These are phyloP conservation scores for Heteromurus nitidus DNA, from an alignment of 2,888 invertebrate species.

Conservation along the genomic window DNA sequence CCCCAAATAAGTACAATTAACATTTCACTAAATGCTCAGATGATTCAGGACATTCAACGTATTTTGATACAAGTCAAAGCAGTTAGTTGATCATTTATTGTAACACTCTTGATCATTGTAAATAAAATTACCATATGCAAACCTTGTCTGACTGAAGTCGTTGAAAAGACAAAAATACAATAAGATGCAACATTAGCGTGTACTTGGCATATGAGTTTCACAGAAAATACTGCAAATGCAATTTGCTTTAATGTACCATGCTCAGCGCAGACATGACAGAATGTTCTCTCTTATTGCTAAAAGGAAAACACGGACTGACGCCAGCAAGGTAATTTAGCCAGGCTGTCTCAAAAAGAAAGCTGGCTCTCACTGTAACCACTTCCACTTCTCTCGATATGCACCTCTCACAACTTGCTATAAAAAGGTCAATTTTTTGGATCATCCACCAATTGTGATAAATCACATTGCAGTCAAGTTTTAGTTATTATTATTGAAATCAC, in stretches of 20 bases:
- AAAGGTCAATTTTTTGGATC: conserved; percentile 45
- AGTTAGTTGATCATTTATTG: too few relatives aligned
- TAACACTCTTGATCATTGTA: conserved; percentile 12
- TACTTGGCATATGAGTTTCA: conserved; percentile 6
- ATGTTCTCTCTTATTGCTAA: conserved; percentile 58
- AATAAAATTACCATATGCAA: conserved; percentile 17
- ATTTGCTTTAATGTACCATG: conserved; percentile 30
- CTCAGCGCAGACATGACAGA: conserved; percentile 48
- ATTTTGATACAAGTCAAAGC: too few relatives aligned
- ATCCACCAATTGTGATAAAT: conserved; percentile 37
- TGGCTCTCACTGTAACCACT: conserved; percentile 36
- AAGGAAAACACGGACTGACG: conserved; percentile 63
- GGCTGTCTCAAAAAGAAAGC: conserved; percentile 62
- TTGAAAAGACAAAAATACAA: conserved; percentile 8
- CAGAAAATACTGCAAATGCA: conserved; percentile 45
- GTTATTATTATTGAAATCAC: conserved; percentile 43
- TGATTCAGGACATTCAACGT: not conserved
- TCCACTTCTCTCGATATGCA: conserved; percentile 24
- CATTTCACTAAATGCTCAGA: too few relatives aligned
- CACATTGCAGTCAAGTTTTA: conserved; percentile 12
- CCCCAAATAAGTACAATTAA: too few relatives aligned
- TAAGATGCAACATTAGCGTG: conserved; percentile 8
- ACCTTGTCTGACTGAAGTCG: not conserved
- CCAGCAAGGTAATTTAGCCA: conserved; percentile 64
- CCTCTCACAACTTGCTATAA: conserved; percentile 4